Conservation (phyloP, 2,113 vertebrate species). For the Indri indri region DNA sequence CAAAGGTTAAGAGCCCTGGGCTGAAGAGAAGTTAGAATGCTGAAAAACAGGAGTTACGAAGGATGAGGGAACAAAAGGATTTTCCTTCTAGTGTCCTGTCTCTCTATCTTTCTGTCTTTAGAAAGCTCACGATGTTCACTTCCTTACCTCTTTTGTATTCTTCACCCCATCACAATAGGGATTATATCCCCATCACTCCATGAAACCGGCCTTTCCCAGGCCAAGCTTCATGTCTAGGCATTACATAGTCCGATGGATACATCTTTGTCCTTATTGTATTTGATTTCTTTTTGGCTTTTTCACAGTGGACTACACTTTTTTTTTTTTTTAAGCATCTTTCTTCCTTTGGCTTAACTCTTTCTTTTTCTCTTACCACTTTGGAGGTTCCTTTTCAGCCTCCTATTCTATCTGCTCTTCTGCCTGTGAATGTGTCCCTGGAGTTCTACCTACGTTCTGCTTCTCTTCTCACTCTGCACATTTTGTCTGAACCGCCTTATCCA, state of each 20-base stretch:
- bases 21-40: neutral
- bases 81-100: neutral
- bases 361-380: neutral
- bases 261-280: neutral
- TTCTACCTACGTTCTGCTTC: neutral
- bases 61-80: neutral
- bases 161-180: no score
- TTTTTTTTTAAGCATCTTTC: neutral
- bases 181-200: accelerated
- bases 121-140: neutral
- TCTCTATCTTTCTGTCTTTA: neutral
- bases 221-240: neutral
- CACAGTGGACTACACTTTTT: neutral
- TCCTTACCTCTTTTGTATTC: neutral
- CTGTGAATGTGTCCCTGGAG: neutral
- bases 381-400: neutral
- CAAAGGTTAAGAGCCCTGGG: neutral
- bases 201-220: neutral
- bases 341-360: neutral
- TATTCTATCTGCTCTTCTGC: neutral
- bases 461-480: neutral
- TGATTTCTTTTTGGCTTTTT: neutral
- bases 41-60: neutral
- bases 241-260: accelerated
- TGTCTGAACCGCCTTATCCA: neutral